Base-by-base conservation (phyloP, 2,888 invertebrate species). In the Drosophila neutralis region DNA sequence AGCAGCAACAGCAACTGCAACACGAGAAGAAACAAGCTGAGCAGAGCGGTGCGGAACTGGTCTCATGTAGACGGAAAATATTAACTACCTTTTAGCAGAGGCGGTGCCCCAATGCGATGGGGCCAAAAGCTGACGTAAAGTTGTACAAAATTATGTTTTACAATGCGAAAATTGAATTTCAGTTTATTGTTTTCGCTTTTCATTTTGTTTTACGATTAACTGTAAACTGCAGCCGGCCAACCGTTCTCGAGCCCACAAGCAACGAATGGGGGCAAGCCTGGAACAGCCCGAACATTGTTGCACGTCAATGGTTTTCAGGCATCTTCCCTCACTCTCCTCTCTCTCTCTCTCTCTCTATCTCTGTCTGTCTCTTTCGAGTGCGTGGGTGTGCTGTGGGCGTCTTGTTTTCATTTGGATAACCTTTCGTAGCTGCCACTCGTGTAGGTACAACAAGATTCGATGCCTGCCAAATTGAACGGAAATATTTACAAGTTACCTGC, bases 151-250 rank as follows among this genome's bases (percentile, higher is more conserved):
- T 91, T 91, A 91, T 90, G 83, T 89, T 90, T 91, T 90, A 80
- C 80, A 87, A 83, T 90, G 82, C 76, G 86, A 90, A 91, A 91
- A 91, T 91, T 91, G 89, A 91, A 91, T 91, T 91, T 75, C 78
- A 78, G 79, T 83, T 83, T 83, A 83, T 86, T 86, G 83, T 83
- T 83, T 83, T 83, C 82, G 72, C 65, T 76, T 83, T 77, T 63
- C 73, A 73, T 80, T 83, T 85, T 82, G 67, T 76, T 83, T 86
- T 87, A 84, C 82, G 82, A 87, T 87, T 87, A 87, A 87, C 87
- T 80, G 80, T 87, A 78, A 85, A 85, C 76, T 85, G 86, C 83
- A 83, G 83, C 69, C 69, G 68, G 72, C 71, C 69, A 45, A 66
- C 54, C 45, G 40, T 64, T 69, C 68, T 61, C 69, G 15, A 18